Evolutionary conservation across 2,113 vertebrate species (phyloP).

Genomic region (Equus przewalskii): DNA sequence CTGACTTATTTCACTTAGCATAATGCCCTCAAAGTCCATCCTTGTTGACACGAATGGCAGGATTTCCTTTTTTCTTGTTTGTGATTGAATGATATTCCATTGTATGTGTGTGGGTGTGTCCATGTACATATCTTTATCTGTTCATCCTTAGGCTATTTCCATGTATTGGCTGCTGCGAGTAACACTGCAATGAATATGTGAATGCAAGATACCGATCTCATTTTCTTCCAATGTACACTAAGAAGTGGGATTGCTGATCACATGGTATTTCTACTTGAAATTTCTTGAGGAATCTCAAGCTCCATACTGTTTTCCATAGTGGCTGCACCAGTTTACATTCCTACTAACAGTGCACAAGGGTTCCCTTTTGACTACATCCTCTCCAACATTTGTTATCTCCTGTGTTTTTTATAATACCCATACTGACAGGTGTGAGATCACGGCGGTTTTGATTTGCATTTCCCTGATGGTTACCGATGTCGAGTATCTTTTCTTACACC

Average conservation of each 20-base stretch:
- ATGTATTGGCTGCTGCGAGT: not conserved
- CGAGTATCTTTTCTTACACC: not conserved
- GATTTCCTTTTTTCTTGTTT: not conserved
- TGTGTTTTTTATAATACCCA: not conserved
- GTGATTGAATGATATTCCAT: not conserved
- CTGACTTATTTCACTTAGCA: not conserved
- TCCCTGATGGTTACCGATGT: not conserved
- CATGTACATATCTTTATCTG: not conserved
- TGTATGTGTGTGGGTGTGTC: not conserved
- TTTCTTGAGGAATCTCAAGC: not conserved
- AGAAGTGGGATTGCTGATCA: not conserved
- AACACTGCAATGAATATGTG: not conserved
- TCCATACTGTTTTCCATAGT: not conserved
- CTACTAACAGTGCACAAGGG: not conserved
- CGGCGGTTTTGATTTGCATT: not conserved
- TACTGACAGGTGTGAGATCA: not conserved
- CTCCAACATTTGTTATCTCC: not conserved
- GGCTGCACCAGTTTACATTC: not conserved
- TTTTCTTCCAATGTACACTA: not conserved
- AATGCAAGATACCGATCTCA: not conserved
- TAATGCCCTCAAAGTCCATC: not conserved
- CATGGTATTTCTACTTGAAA: not conserved
- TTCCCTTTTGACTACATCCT: not conserved
- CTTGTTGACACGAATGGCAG: not conserved
- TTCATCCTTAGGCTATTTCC: not conserved